Base-by-base conservation (phyloP, 1,140 invertebrate species). In the Drosophila burlai region DNA sequence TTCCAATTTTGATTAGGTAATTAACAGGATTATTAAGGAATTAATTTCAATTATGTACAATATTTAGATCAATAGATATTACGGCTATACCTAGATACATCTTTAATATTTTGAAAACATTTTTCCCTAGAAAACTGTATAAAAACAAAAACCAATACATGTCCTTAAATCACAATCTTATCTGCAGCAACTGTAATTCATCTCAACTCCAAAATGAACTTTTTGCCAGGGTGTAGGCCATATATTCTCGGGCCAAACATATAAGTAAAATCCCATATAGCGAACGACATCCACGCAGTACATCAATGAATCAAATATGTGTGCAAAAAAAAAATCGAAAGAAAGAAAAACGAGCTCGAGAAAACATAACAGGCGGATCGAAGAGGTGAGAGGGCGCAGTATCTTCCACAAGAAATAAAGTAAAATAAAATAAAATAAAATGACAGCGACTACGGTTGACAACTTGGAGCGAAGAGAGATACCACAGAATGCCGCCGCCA, bases 331-430 rank as follows among this genome's bases (percentile, higher is more conserved):
- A 10, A 43, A 21, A 4, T 63, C 58, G 7, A 45, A 52, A 47
- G 72, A 58, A 68, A 64, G 59, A 59, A 61, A 76, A 38, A 67
- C 31, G 42, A 68, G 21, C 47, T 18, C 38, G 43, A 57, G 42
- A 26, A 46, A 60, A 46, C 50, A 50, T 38, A 66, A 43, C 47
- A 54, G 29, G 29, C 54, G 49, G 52, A 50, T 72, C 52, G 38
- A 61, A 57, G 72, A 89, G 84, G 84, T 83, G 81, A 84, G 84
- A 89, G 84, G 84, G 81, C 84, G 84, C 84, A 81, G 84, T 86
- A 59, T 74, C 84, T 73, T 73, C 54, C 45, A 71, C 40, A 38
- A 38, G 31, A 36, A 60, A 24, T 40, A 68, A 63, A 64, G 26
- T 21, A 26, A 68, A 60, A 47, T 29, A n/a, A 29, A 43, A 42